Conservation (phyloP, 2,797 vertebrate genomes). For the Erithacus rubecula region DNA sequence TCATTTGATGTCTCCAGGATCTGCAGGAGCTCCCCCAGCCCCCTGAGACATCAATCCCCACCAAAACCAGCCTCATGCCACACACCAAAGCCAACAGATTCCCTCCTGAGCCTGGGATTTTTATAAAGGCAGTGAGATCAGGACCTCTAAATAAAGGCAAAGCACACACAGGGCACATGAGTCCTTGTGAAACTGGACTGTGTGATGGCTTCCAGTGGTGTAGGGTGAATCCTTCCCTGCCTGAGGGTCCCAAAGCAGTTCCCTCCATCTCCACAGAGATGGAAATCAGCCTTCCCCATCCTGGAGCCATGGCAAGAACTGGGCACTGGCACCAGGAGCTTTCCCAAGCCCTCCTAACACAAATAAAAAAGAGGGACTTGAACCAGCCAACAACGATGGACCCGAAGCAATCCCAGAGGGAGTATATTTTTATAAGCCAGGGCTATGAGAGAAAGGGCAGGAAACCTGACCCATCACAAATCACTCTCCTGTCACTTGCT, state of each 20-base stretch:
- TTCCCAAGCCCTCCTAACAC: not conserved
- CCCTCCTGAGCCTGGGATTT: not conserved
- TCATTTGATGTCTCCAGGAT: not conserved
- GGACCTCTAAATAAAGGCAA: not conserved
- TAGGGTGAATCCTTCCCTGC: not conserved
- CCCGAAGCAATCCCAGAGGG: not conserved
- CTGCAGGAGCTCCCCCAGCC: not conserved
- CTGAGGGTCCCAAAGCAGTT: not conserved
- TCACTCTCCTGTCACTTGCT: constrained; percentile 49
- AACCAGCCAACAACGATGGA: not conserved
- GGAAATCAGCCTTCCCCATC: not conserved
- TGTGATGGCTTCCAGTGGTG: not conserved
- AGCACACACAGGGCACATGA: fast-evolving
- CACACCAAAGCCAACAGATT: not conserved
- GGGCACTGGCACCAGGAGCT: not conserved
- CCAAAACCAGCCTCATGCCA: not conserved
- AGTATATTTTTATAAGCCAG: constrained; percentile 17
- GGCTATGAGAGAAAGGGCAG: constrained; percentile 39
- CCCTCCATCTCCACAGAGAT: not conserved
- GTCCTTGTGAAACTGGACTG: not conserved
- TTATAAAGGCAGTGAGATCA: not conserved
- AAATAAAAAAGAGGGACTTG: not conserved
- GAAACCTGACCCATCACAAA: constrained; percentile 37
- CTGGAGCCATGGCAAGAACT: not conserved
- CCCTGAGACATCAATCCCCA: not conserved